Base-by-base conservation (phyloP, 2,888 invertebrate species). In the Synergus laeviventris region DNA sequence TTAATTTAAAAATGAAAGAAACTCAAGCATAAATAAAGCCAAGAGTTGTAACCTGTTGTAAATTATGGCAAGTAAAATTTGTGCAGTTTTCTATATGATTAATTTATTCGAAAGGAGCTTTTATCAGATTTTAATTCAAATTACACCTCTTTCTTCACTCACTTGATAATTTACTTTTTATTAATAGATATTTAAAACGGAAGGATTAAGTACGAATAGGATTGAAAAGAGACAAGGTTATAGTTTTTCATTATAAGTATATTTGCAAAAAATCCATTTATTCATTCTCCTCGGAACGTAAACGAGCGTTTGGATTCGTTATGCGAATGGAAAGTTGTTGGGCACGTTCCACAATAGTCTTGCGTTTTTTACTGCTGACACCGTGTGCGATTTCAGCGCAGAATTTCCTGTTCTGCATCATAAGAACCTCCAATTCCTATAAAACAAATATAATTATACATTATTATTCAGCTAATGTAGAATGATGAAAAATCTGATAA, bases 351-450 rank as follows among this genome's bases (percentile, higher is more conserved):
- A 99, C 98, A 85, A 99, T 99, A 4, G 93, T 93, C 93, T 98
- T 98, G 83, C 99, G 95, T 90, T 99, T 99, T 92, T 97, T 98
- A n/a, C 98, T 97, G 81, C 98, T 98, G 0, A 99, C 99, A 36
- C 95, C 97, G 91, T 99, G 99, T 1, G 98, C 98, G 84, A 99
- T 98, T 93, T 99, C 99, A 36, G 97, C 99, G 91, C 98, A 98
- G 92, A 96, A 99, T 85, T 97, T 96, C 86, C 98, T 94, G 92
- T 99, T 99, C 91, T 99, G 99, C 99, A 99, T 99, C 95, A 99
- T 95, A 74, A 99, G 93, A 87, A 99, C 97, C 92, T 99, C 99
- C 84, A 99, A 92, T 92, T 99, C 99, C 94, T 97, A 92, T 31
- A 93, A 84, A 76, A 80, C 18, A 74, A 54, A 18, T 45, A 60